Evolutionary conservation across 2,113 vertebrate species (phyloP), one percentile per base, ranked within the genome.

Genomic region (Osmerus eperlanus): DNA sequence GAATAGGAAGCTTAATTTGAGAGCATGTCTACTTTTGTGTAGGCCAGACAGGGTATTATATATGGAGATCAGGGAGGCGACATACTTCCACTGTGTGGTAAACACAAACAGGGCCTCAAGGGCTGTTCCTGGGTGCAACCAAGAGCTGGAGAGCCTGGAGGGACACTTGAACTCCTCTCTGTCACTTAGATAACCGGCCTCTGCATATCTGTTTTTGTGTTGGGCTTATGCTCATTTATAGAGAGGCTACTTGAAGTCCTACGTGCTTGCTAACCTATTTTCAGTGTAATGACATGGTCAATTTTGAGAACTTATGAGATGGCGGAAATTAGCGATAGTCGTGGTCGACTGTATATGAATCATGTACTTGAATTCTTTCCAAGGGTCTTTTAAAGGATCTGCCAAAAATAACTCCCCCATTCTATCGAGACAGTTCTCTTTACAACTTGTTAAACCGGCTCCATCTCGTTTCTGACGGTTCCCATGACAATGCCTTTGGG

Each of bases 1-100:
- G 71, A 78, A 73, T 78, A 15, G 61, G 54, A 61, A 36, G 61
- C 71, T 78, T 78, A 53, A 66, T 78, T 58, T 51, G 13, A 9
- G 3, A 55, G 53, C 58, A 74, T 60, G 65, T 70, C 54, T 78
- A 55, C 47, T 14, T 60, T 68, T 74, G 66, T 70, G 14, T 59
- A 53, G 60, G 15, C 41, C 63, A 72, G 60, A 63, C 13, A 62
- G 67, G 67, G 61, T 32, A 16, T 29, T 13, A 60, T 23, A 67
- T 53, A 67, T 29, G 18, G n/a, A 54, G 55, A 68, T 68, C 61
- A 21, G 23, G 53, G 21, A 21, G 13, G 54, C n/a, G 19, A 11
- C 32, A n/a, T 65, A 9, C 62, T 18, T 56, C 54, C 36, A 64
- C 15, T 64, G 28, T 28, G 60, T 28, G n/a, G 60, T 62, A 29